A percentile compares a stretch with the other conserved stretches of the same genome.
These are phyloP conservation scores for Natrix natrix DNA, from an alignment of 2,797 vertebrate species.

Conservation along the genomic window DNA sequence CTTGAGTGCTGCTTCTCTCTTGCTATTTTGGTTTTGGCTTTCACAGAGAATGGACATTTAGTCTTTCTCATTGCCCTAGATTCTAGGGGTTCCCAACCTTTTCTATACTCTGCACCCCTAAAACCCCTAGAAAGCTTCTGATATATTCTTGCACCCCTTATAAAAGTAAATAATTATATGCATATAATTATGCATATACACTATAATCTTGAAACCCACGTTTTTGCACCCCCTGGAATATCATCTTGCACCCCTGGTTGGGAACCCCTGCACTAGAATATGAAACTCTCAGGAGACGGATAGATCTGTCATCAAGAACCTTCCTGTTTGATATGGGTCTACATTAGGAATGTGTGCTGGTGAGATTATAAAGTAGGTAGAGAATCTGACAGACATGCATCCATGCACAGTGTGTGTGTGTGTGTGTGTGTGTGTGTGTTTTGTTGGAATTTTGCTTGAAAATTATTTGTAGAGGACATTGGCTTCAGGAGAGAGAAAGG, in stretches of 20 bases:
- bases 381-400: not conserved
- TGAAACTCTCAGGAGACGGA: not conserved
- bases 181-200: too few relatives aligned
- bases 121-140: too few relatives aligned
- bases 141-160: too few relatives aligned
- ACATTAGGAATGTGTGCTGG: not conserved
- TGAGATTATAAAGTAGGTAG: not conserved
- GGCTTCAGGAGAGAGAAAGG: not conserved
- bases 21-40: not conserved
- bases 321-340: not conserved
- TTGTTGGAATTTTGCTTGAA: not conserved
- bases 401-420: not conserved
- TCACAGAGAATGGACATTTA: not conserved
- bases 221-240: too few relatives aligned
- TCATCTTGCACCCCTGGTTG: too few relatives aligned
- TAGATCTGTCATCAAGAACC: not conserved
- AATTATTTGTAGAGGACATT: not conserved
- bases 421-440: too few relatives aligned
- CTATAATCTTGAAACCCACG: too few relatives aligned
- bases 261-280: not conserved
- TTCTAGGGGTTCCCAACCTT: too few relatives aligned
- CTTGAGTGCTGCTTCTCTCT: not conserved
- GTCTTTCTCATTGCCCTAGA: not conserved
- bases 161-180: too few relatives aligned
- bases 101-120: too few relatives aligned